Base-by-base conservation (phyloP, 2,888 invertebrate species). In the Metopia argyrocephala region DNA sequence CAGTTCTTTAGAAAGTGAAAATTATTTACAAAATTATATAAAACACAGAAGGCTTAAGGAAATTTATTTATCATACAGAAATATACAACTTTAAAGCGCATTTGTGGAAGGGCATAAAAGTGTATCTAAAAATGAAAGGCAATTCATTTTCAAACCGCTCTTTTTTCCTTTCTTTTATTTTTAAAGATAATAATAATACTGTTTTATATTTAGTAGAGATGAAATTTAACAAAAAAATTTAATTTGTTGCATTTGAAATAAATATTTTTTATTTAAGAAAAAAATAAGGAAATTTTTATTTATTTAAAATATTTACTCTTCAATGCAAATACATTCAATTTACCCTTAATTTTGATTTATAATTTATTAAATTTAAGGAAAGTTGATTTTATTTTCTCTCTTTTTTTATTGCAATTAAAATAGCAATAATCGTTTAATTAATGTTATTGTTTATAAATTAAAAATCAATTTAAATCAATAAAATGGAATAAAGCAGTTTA, bases 361-460 rank as follows among this genome's bases (percentile, higher is more conserved):
- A 38, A 38, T 38, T 38, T 4, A 38, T 38, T 38, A 38, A 38
- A n/a, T n/a, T 38, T 38, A 38, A 15, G 38, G 6, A 3, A 38
- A 15, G 15, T 4, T 0, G 38, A 38, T 48, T 0, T 18, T 28
- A n/a, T 56, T 20, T 56, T n/a, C 15, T 5, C 6, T 27, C n/a
- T n/a, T 27, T 27, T 12, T 18, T n/a, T 48, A 0, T 18, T 6
- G 12, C 5, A 15, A 4, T 48, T 48, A 6, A 3, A 48, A 48
- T 48, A 31, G 48, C 52, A 50, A 59, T 20, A 31, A 12, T 6
- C n/a, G 21, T 52, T 52, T 3, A 65, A 52, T 65, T 50, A 52
- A 65, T 65, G 28, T 50, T 64, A 64, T 64, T 64, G 48, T 64
- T 64, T 65, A 5, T 52, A 50, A n/a, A 65, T 52, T 65, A 52